Percentiles rank a stretch among this genome's conserved stretches.
phyloP scores from a whole-genome alignment of 2,888 invertebrate species.

The Torymus aiolomorphi region DNA sequence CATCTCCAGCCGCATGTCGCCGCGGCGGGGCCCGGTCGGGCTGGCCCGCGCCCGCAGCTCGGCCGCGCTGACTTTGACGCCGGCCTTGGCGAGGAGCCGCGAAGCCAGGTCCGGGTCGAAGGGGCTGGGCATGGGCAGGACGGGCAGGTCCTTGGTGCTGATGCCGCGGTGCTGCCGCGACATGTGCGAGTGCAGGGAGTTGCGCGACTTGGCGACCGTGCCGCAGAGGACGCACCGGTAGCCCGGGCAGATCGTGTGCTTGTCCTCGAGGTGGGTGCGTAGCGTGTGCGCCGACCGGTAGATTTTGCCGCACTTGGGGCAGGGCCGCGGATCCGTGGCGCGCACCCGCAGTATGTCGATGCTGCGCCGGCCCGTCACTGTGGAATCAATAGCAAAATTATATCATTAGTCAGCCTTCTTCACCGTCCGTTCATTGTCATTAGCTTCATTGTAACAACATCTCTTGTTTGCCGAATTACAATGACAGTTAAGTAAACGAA shows the following conservation, averaged over 20 bases:
- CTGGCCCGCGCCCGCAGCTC: conserved; percentile 90
- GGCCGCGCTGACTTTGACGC: conserved; percentile 90
- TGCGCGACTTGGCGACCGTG: conserved; percentile 93
- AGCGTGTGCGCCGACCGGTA: conserved; percentile 94
- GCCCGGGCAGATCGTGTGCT: conserved; percentile 94
- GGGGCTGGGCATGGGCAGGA: conserved; percentile 93
- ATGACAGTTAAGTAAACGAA: no score
- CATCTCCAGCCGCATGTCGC: conserved; percentile 87
- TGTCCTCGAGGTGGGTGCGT: conserved; percentile 93
- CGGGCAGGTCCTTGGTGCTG: conserved; percentile 94
- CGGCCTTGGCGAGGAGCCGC: conserved; percentile 89
- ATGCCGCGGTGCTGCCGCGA: conserved; percentile 94
- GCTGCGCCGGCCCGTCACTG: conserved; percentile 82
- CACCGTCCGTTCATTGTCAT: no score
- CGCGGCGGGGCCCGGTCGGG: conserved; percentile 86
- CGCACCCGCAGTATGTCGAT: conserved; percentile 91
- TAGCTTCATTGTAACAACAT: no score
- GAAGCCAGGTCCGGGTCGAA: conserved; percentile 92
- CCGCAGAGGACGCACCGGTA: conserved; percentile 94
- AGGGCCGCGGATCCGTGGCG: conserved; percentile 93
- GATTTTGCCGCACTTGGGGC: conserved; percentile 95
- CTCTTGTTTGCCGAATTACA: no score
- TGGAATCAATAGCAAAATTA: conserved; percentile 72
- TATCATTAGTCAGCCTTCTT: no score
- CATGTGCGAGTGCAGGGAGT: conserved; percentile 95